These are phyloP conservation scores for Trilocha varians DNA, from an alignment of 2,888 invertebrate genomes.

Conservation along the genomic window DNA sequence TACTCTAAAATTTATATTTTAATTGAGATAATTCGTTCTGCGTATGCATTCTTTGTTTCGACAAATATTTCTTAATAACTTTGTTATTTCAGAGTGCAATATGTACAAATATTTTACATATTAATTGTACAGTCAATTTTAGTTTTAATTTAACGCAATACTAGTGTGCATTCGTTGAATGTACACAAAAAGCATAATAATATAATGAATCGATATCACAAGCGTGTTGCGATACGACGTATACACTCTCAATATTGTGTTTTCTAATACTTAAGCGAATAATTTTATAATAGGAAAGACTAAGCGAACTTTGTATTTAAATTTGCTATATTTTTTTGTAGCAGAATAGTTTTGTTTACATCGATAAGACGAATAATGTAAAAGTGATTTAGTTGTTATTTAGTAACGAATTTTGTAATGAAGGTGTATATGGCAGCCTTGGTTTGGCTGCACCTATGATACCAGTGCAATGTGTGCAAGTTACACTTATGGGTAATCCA, in stretches of 20 bases:
- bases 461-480: conserved; percentile 69
- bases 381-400: conserved; percentile 73
- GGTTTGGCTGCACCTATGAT: conserved; percentile 51
- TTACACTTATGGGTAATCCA: conserved; percentile 50
- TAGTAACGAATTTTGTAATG: conserved; percentile 69
- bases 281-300: conserved; percentile 65
- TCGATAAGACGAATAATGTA: conserved; percentile 67
- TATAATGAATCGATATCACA: conserved; percentile 64
- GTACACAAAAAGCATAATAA: conserved; percentile 68
- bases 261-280: conserved; percentile 69
- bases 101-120: conserved; percentile 81
- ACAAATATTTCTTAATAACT: conserved; percentile 62
- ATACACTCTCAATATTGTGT: conserved; percentile 53
- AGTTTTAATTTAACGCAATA: conserved; percentile 71
- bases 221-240: conserved; percentile 35
- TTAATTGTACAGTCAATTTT: conserved; percentile 71
- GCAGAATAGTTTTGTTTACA: conserved; percentile 72
- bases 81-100: conserved; percentile 79
- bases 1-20: conserved; percentile 58
- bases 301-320: conserved; percentile 71
- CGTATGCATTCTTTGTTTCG: conserved; percentile 62
- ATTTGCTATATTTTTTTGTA: conserved; percentile 70
- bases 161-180: conserved; percentile 59
- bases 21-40: conserved; percentile 54
- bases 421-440: conserved; percentile 62